Base-by-base conservation (phyloP, 2,113 vertebrate genomes). In the Petrocephalus zakoni region DNA sequence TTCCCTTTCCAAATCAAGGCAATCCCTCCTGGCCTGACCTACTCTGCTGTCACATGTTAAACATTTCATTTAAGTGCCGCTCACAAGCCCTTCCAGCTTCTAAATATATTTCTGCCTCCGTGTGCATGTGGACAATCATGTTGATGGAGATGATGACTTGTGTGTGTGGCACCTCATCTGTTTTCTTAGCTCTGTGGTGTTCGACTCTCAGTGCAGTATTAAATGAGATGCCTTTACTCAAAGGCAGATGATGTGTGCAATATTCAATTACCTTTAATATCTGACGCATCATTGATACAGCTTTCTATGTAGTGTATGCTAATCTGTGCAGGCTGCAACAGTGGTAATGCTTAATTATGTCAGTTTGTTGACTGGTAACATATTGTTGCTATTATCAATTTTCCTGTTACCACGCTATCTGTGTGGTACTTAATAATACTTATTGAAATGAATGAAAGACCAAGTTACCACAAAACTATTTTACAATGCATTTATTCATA, bases 21-120 rank as follows among this genome's bases (percentile, higher is more conserved):
- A 87, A 68, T 21, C 64, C 25, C 42, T 78, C 64, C 61, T 88
- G 86, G 88, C 88, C 88, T 81, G 88, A 61, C 87, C 58, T 68
- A 86, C 89, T 89, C 56, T 13, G 85, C 83, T 90, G 68, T 87
- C 85, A 84, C 89, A 81, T 85, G 82, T 91, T 89, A 90, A 91
- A 87, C 85, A 72, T 82, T 55, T 88, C 75, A 90, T 90, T 92
- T 86, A 89, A 88, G 89, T 88, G 84, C 82, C 90, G 86, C 64
- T 91, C 87, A 88, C 88, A 88, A 88, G 61, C 81, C n/a, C 84
- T 56, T 42, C 6, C 42, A 87, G 87, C 61, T 88, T 87, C 89
- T 89, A 75, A 81, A 87, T 87, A 56, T 87, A 87, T 83, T 87
- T 87, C 78, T 58, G 46, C 46, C 47, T 90, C 34, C 42, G 68